phyloP scores from a whole-genome alignment of 2,888 invertebrate genomes.

The Melinaea marsaeus region DNA sequence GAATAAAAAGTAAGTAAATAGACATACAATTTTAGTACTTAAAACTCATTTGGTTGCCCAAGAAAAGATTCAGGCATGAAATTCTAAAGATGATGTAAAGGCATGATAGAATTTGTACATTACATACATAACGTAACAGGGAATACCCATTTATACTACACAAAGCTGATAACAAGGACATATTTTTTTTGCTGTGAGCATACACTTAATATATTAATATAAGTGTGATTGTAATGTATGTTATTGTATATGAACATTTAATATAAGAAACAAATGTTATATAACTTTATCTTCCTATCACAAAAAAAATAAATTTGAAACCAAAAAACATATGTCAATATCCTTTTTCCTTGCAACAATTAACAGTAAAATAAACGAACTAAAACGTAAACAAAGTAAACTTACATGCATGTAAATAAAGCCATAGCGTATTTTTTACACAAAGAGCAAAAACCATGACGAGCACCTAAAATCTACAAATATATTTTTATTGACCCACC shows the following conservation, averaged over 20 bases:
- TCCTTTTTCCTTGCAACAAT: slow-evolving; percentile 14
- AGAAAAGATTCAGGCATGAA: too few species aligned
- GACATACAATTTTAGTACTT: too few species aligned
- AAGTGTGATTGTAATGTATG: too few species aligned
- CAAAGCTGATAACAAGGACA: too few species aligned
- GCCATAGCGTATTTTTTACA: slow-evolving; percentile 48
- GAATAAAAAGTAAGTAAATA: too few species aligned
- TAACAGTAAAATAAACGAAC: slow-evolving; percentile 17
- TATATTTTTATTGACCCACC: slow-evolving; percentile 61
- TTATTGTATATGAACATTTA: not conserved
- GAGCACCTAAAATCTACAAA: slow-evolving; percentile 54
- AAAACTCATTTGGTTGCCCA: too few species aligned
- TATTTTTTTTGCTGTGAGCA: too few species aligned
- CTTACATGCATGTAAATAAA: slow-evolving; percentile 63
- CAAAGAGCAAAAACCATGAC: slow-evolving; percentile 71
- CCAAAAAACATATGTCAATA: slow-evolving; percentile 27
- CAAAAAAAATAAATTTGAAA: slow-evolving; percentile 23
- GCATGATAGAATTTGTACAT: too few species aligned
- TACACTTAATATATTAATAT: too few species aligned
- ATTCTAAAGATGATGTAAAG: too few species aligned
- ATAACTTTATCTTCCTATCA: slow-evolving; percentile 15
- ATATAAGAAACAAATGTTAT: slow-evolving; percentile 14
- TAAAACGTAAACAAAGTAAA: slow-evolving; percentile 37
- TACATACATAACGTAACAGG: too few species aligned
- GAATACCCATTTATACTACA: too few species aligned